phyloP scores from a whole-genome alignment of 2,888 invertebrate species.

The Parelbella ahira region DNA sequence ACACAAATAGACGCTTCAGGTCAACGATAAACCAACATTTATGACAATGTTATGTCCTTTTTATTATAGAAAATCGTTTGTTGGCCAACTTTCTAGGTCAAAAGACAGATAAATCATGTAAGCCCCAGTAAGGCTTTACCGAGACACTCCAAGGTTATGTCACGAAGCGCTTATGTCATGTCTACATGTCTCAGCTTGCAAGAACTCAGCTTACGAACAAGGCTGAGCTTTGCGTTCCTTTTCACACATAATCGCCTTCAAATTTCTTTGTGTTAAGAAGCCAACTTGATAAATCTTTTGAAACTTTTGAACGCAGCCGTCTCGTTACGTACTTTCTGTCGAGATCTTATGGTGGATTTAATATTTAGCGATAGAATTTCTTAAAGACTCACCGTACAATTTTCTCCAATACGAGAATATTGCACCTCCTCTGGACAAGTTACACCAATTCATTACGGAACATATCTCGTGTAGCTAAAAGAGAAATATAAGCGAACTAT shows the following conservation, averaged over 20 bases:
- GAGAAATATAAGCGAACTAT: slow-evolving; percentile 27
- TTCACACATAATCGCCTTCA: slow-evolving; percentile 8
- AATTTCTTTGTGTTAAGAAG: background rate
- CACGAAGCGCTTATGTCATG: slow-evolving; percentile 16
- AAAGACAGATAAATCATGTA: slow-evolving; percentile 20
- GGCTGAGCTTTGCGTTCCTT: slow-evolving; percentile 10
- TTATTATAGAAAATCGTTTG: too few relatives aligned
- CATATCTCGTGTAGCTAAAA: slow-evolving; percentile 7
- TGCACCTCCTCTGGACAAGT: slow-evolving; percentile 20
- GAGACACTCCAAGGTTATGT: slow-evolving; percentile 14
- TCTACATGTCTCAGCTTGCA: slow-evolving; percentile 4
- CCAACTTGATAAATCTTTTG: background rate
- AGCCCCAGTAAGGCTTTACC: slow-evolving; percentile 10
- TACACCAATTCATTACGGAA: slow-evolving; percentile 19
- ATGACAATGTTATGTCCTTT: too few relatives aligned
- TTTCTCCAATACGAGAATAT: slow-evolving; percentile 4
- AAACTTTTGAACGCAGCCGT: background rate
- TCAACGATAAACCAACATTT: too few relatives aligned
- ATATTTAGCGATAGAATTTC: too few relatives aligned
- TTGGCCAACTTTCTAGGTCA: slow-evolving; percentile 13
- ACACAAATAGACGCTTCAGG: too few relatives aligned
- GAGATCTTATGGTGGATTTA: too few relatives aligned
- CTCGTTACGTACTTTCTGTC: too few relatives aligned
- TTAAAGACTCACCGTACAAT: too few relatives aligned
- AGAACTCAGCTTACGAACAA: slow-evolving; percentile 1